phyloP scores from a whole-genome alignment of 2,797 vertebrate species.

The Macropus fuliginosus region DNA sequence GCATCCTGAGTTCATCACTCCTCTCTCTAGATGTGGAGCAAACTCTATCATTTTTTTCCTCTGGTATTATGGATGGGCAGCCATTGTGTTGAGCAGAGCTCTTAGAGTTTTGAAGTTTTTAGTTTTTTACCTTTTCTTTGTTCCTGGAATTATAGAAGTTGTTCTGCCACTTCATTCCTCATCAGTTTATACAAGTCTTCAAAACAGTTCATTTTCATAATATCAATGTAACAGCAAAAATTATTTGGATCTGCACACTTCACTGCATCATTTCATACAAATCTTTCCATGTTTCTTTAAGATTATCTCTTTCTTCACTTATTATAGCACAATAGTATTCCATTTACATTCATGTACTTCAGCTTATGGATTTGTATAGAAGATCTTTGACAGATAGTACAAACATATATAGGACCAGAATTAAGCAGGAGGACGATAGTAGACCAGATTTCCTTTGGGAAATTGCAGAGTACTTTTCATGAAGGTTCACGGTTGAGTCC shows the following conservation, averaged over 20 bases:
- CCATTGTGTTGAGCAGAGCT: not conserved
- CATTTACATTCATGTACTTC: not conserved
- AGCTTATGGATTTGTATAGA: not conserved
- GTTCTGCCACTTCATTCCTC: not conserved
- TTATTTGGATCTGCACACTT: not conserved
- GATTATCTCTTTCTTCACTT: not conserved
- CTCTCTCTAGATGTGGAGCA: not conserved
- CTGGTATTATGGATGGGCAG: not conserved
- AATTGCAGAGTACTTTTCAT: not conserved
- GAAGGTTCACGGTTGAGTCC: not conserved
- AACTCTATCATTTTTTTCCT: not conserved
- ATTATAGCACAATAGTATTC: not conserved
- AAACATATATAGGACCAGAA: not conserved
- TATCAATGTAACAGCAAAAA: not conserved
- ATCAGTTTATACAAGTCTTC: not conserved
- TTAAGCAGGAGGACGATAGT: too few relatives aligned
- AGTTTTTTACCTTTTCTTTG: not conserved
- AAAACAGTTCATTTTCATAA: not conserved
- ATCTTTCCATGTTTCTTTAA: not conserved
- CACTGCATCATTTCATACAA: not conserved
- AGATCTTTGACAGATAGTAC: not conserved
- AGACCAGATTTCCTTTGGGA: not conserved
- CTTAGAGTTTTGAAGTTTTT: not conserved
- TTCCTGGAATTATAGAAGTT: not conserved
- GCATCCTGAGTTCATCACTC: not conserved